Evolutionary conservation across 2,888 invertebrate genomes (phyloP), one percentile per base, ranked within the genome.

Genomic region (Eristalis intricaria): DNA sequence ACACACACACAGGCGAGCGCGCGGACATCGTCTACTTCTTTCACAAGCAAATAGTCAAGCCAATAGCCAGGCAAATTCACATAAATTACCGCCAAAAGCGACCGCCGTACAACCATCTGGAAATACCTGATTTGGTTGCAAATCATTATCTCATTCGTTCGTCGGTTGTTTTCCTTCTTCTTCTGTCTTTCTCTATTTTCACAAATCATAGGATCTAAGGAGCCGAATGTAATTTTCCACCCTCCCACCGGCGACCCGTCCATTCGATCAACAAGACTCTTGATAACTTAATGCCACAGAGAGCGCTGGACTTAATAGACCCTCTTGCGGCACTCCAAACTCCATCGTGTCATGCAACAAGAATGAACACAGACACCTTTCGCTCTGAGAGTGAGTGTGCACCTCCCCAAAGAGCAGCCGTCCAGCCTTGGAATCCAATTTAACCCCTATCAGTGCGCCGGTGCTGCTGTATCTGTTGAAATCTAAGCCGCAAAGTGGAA

Each of bases 241-340:
- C 71, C 63, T 43, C 50, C 50, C 22, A 22, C 60, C n/a, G 19
- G 58, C 19, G 4, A 1, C 32, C n/a, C 4, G 58, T 4, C 29
- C 29, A 5, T 29, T 40, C 22, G 29, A 71, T 19, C 65, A 29
- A 19, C 64, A 68, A 23, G 60, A 19, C 43, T 40, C 40, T 86
- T 86, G 86, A 86, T 86, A 82, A 58, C 86, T 86, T 82, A 86
- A 86, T 86, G 82, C 66, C 73, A 68, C 64, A 82, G 26, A 50
- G 65, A 74, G 73, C 63, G 26, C 68, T 73, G 68, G 73, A 73
- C 73, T 85, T 81, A 77, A 85, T 85, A 73, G 61, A 78, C 74
- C 64, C 60, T 38, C 75, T 58, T 68, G 68, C 76, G 60, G 50
- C 50, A 19, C 50, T 26, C 13, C 26, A 23, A 23, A 26, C 69